These are phyloP conservation scores for Gyps fulvus DNA, from an alignment of 2,113 vertebrate species.

Conservation along the genomic window DNA sequence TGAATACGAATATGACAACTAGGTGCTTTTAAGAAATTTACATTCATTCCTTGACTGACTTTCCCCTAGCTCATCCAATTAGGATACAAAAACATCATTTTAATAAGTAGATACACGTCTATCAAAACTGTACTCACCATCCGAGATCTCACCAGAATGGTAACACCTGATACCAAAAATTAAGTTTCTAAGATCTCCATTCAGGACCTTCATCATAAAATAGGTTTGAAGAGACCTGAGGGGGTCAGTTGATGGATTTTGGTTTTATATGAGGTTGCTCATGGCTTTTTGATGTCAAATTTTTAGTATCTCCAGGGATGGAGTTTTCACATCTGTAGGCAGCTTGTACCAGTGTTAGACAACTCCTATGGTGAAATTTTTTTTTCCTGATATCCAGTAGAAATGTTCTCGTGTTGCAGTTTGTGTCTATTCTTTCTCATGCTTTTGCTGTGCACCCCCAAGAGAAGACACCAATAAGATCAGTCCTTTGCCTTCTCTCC, in stretches of 20 bases:
- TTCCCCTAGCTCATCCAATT: neutral
- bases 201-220: neutral
- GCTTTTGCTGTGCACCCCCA: neutral
- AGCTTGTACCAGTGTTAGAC: neutral
- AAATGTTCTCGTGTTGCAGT: neutral
- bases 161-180: neutral
- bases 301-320: neutral
- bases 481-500: neutral
- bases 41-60: neutral
- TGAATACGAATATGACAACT: neutral
- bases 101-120: neutral
- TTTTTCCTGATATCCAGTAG: neutral
- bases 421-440: neutral
- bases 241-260: neutral
- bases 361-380: neutral
- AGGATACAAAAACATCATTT: neutral
- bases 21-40: neutral
- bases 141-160: neutral
- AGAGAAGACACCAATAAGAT: neutral
- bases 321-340: neutral
- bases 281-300: neutral
- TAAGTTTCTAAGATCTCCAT: neutral
- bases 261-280: neutral
- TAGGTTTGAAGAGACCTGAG: neutral
- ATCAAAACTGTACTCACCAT: neutral